Conservation (phyloP, 2,888 invertebrate genomes). For the Phanerotoma sp. region DNA sequence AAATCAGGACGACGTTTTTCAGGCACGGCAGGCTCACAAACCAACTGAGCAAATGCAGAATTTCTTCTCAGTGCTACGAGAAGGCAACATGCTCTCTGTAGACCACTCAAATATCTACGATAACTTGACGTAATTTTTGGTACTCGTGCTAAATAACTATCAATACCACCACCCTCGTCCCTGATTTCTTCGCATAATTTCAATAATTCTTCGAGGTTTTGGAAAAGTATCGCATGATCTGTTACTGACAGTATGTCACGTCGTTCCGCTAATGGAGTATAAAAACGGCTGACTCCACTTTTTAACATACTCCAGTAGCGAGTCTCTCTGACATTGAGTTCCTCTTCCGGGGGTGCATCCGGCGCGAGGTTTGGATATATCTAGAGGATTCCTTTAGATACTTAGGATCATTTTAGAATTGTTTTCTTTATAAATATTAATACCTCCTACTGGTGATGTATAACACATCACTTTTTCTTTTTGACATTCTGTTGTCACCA, state of each 20-base stretch:
- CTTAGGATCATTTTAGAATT: slow-evolving; percentile 22
- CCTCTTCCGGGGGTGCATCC: slow-evolving; percentile 72
- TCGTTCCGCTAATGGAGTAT: slow-evolving; percentile 72
- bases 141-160: slow-evolving; percentile 69
- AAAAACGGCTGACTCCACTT: slow-evolving; percentile 77
- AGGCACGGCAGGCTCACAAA: slow-evolving; percentile 79
- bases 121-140: slow-evolving; percentile 75
- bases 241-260: slow-evolving; percentile 74
- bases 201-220: slow-evolving; percentile 81
- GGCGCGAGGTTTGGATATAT: slow-evolving; percentile 51
- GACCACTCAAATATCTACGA: slow-evolving; percentile 79
- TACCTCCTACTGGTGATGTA: too few relatives aligned
- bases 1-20: slow-evolving; percentile 76
- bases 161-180: slow-evolving; percentile 69
- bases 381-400: slow-evolving; percentile 33
- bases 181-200: slow-evolving; percentile 80
- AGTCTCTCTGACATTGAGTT: slow-evolving; percentile 75
- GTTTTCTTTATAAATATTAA: too few relatives aligned
- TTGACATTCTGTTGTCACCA: too few relatives aligned
- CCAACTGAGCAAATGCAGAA: slow-evolving; percentile 77
- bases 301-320: slow-evolving; percentile 77
- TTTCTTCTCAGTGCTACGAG: slow-evolving; percentile 67
- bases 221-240: slow-evolving; percentile 79
- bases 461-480: too few relatives aligned
- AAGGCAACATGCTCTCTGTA: slow-evolving; percentile 83